phyloP scores from a whole-genome alignment of 2,797 vertebrate species.

The Sebastes hubbsi region DNA sequence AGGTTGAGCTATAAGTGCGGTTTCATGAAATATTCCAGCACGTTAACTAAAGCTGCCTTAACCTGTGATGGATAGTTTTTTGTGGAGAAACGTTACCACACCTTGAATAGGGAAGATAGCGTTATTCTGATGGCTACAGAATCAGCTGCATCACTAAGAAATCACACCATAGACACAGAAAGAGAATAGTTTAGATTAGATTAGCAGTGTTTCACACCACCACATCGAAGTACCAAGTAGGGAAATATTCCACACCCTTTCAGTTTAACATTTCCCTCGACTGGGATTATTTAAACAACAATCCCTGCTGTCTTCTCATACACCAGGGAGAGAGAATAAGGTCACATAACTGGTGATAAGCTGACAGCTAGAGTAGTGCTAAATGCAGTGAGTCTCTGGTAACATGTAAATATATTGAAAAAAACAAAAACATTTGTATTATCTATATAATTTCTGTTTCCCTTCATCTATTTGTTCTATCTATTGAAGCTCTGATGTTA shows the following conservation, averaged over 20 bases:
- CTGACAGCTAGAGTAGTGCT: not conserved
- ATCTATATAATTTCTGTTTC: not conserved
- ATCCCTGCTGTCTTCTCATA: not conserved
- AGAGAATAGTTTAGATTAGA: not conserved
- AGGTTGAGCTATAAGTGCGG: not conserved
- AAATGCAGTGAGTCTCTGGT: not conserved
- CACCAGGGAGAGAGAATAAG: not conserved
- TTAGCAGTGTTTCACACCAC: not conserved
- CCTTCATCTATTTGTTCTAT: not conserved
- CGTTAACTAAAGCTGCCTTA: slow-evolving; percentile 7
- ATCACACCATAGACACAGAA: not conserved
- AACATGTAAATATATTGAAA: not conserved
- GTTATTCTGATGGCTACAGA: not conserved
- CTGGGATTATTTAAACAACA: not conserved
- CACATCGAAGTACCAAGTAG: not conserved
- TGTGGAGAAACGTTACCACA: not conserved
- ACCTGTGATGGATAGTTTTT: slow-evolving; percentile 11
- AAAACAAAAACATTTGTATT: not conserved
- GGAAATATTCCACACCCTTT: not conserved
- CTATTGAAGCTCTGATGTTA: not conserved
- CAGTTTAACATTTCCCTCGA: not conserved
- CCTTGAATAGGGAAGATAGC: not conserved
- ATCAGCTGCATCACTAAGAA: not conserved
- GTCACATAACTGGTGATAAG: not conserved
- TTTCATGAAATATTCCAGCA: slow-evolving; percentile 36